Percentiles rank a stretch among this genome's conserved stretches.
phyloP scores from a whole-genome alignment of 2,888 invertebrate species.

The Tethea ocularis region DNA sequence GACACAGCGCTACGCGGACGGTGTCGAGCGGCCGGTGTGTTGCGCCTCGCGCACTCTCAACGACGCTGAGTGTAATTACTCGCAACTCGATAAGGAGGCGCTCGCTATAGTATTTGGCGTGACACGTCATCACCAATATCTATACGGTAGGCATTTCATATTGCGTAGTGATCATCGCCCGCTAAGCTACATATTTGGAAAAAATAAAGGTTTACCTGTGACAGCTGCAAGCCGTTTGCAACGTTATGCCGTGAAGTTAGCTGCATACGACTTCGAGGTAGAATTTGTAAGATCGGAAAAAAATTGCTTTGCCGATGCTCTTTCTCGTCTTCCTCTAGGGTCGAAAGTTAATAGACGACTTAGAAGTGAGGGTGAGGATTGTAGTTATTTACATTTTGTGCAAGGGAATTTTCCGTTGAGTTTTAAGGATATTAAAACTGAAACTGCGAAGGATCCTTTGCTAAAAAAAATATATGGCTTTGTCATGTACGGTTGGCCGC shows the following conservation, averaged over 20 bases:
- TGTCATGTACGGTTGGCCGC: too few species aligned
- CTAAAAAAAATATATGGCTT: too few species aligned
- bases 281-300: background rate
- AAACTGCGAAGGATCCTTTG: too few species aligned
- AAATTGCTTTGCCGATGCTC: background rate
- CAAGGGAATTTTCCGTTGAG: conserved; percentile 16
- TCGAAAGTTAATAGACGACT: background rate
- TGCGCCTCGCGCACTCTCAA: conserved; percentile 20
- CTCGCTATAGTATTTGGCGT: conserved; percentile 15
- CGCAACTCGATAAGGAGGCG: conserved; percentile 21
- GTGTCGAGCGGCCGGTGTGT: conserved; percentile 17
- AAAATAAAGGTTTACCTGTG: conserved; percentile 16
- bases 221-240: conserved; percentile 20
- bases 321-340: background rate
- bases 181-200: conserved; percentile 16
- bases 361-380: too few species aligned
- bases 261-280: conserved; percentile 16
- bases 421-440: too few species aligned
- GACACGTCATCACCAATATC: conserved; percentile 17
- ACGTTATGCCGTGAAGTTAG: conserved; percentile 13
- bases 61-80: conserved; percentile 14
- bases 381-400: conserved; percentile 13
- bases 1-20: conserved; percentile 25
- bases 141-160: conserved; percentile 17
- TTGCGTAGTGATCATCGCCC: conserved; percentile 17